Evolutionary conservation across 2,888 invertebrate species (phyloP).

Genomic region (Tribolium freemani): DNA sequence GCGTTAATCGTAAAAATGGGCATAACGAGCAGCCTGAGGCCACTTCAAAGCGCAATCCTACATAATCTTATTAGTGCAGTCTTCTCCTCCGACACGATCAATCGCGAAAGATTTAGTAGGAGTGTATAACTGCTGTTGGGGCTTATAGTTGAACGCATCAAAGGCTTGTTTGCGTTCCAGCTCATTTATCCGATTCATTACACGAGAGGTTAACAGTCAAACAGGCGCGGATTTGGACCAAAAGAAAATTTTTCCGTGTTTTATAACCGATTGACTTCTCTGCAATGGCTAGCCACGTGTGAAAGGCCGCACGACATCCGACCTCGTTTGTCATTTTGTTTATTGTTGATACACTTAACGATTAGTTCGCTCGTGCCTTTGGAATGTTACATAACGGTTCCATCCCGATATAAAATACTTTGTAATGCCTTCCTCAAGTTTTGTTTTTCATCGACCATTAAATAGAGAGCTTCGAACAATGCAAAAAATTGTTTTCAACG

Average conservation of each 20-base stretch:
- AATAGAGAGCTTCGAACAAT: no score
- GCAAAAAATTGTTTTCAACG: no score
- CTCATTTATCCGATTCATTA: slow-evolving; percentile 26
- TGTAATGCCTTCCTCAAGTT: slow-evolving; percentile 21
- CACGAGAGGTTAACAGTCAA: slow-evolving; percentile 9
- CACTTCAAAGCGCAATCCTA: slow-evolving; percentile 30
- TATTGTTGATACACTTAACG: slow-evolving; percentile 46
- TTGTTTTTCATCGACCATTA: slow-evolving; percentile 19
- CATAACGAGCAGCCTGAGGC: slow-evolving; percentile 31
- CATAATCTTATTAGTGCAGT: slow-evolving; percentile 38
- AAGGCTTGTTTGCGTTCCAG: slow-evolving; percentile 34
- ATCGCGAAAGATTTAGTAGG: slow-evolving; percentile 33
- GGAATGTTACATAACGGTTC: slow-evolving; percentile 47
- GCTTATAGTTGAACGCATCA: slow-evolving; percentile 24
- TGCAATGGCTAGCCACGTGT: slow-evolving; percentile 12
- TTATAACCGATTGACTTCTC: slow-evolving; percentile 1
- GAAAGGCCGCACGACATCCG: slow-evolving; percentile 31
- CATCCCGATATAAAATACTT: slow-evolving; percentile 36
- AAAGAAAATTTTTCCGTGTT: no score
- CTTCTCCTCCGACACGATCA: slow-evolving; percentile 32
- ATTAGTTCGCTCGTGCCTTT: slow-evolving; percentile 42
- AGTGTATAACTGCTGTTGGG: slow-evolving; percentile 31
- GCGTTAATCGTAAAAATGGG: slow-evolving; percentile 33
- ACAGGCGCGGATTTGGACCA: no score
- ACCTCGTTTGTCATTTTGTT: slow-evolving; percentile 42